Evolutionary conservation across 2,797 vertebrate genomes (phyloP).

Genomic region (Protonibea diacanthus): DNA sequence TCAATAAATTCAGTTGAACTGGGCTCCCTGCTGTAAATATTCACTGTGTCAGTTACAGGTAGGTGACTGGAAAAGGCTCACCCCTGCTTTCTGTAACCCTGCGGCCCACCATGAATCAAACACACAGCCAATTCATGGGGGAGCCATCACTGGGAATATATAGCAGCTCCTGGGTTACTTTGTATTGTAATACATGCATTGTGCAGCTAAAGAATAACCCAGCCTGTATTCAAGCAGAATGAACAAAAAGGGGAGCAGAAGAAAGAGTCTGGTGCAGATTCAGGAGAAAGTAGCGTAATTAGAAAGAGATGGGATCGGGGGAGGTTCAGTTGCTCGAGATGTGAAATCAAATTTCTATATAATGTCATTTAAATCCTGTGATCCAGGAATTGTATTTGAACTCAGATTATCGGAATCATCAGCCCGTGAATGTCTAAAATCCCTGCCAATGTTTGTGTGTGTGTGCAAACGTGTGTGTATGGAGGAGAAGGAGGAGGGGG

Average conservation of each 20-base stretch:
- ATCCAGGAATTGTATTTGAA: conserved; percentile 84
- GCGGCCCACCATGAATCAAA: conserved; percentile 79
- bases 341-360: conserved; percentile 86
- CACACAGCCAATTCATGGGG: conserved; percentile 70
- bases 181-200: conserved; percentile 85
- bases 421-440: conserved; percentile 80
- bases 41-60: conserved; percentile 70
- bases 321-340: conserved; percentile 80
- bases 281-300: conserved; percentile 75
- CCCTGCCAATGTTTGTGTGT: conserved; percentile 58
- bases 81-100: conserved; percentile 57
- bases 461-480: conserved; percentile 26
- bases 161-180: conserved; percentile 77
- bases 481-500: background rate
- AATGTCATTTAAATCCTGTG: conserved; percentile 86
- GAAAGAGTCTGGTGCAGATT: conserved; percentile 71
- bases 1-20: conserved; percentile 38
- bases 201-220: conserved; percentile 78
- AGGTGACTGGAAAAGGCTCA: conserved; percentile 31
- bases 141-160: conserved; percentile 80
- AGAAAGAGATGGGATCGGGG: conserved; percentile 80
- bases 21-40: conserved; percentile 46
- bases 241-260: conserved; percentile 76
- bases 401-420: conserved; percentile 85
- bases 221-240: conserved; percentile 80